A percentile compares a stretch with the other conserved stretches of the same genome.
phyloP scores from a whole-genome alignment of 2,888 invertebrate species.

The Oscheius onirici region DNA sequence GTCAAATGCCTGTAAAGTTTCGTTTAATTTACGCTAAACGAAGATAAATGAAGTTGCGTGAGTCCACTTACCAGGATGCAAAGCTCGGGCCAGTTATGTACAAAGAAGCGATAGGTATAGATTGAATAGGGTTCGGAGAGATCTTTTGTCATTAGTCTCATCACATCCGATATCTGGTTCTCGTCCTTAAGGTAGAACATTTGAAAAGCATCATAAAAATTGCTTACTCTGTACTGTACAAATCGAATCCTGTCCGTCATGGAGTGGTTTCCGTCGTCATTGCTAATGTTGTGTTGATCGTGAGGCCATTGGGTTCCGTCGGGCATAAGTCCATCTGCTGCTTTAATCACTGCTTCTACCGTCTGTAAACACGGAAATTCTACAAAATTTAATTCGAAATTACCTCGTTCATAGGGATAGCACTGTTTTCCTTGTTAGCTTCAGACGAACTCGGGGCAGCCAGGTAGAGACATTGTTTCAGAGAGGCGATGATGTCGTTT shows the following conservation, averaged over 20 bases:
- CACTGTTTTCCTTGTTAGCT: background rate
- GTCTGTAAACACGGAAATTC: background rate
- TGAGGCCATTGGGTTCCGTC: conserved; percentile 57
- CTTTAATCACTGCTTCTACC: background rate
- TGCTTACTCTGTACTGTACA: conserved; percentile 34
- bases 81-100: conserved; percentile 99
- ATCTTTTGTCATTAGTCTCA: conserved; percentile 98
- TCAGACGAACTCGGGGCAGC: background rate
- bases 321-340: conserved; percentile 36
- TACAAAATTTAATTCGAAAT: background rate
- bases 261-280: conserved; percentile 38
- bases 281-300: conserved; percentile 53
- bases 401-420: background rate
- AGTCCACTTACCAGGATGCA: conserved; percentile 85
- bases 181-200: conserved; percentile 79
- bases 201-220: background rate
- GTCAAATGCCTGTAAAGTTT: conserved; percentile 13
- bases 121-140: conserved; percentile 99
- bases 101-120: conserved; percentile 99
- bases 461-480: conserved; percentile 6
- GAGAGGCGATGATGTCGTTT: background rate
- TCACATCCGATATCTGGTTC: conserved; percentile 96
- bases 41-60: background rate
- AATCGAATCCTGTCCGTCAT: conserved; percentile 24
- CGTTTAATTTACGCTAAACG: background rate